A percentile compares a stretch with the other conserved stretches of the same genome.
Evolutionary conservation across 2,797 vertebrate genomes (phyloP).

Genomic region (Neostethus bicornis): DNA sequence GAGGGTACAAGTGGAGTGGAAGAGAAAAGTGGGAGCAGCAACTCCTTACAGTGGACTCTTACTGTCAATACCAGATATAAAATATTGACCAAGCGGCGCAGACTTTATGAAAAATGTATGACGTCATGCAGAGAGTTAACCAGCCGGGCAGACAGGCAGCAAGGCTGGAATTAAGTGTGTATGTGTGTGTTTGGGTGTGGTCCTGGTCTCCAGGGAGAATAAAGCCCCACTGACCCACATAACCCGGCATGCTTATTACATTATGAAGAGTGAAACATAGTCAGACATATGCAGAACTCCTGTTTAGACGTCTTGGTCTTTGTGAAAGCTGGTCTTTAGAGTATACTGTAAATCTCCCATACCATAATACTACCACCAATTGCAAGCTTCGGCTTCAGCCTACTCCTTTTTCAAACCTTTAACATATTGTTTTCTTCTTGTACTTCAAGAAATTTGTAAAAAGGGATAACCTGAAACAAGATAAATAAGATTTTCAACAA

Average conservation of each 20-base stretch:
- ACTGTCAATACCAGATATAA: slow-evolving; percentile 68
- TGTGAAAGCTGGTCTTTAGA: neutral
- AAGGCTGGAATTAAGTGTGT: slow-evolving; percentile 37
- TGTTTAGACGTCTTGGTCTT: neutral
- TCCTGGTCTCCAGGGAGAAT: slow-evolving; percentile 46
- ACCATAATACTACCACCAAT: too few species aligned
- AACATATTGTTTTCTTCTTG: too few species aligned
- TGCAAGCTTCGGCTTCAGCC: too few species aligned
- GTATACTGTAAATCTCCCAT: too few species aligned
- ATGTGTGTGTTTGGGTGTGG: slow-evolving; percentile 51
- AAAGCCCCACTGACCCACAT: slow-evolving; percentile 75
- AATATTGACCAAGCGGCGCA: slow-evolving; percentile 65
- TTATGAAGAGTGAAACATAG: slow-evolving; percentile 57
- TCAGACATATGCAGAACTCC: slow-evolving; percentile 5
- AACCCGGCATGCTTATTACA: slow-evolving; percentile 59
- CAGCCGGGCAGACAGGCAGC: slow-evolving; percentile 52
- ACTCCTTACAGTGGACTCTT: slow-evolving; percentile 35
- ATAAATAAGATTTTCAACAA: too few species aligned
- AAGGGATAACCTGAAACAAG: too few species aligned
- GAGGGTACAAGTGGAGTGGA: slow-evolving; percentile 12
- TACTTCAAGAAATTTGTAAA: too few species aligned
- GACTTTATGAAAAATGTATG: slow-evolving; percentile 77
- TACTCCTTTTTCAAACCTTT: too few species aligned
- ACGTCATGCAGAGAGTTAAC: slow-evolving; percentile 52
- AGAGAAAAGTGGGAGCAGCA: slow-evolving; percentile 12